These are phyloP conservation scores for Porites lobata DNA, from an alignment of 92 coral and sea anemone genomes.

Conservation along the genomic window DNA sequence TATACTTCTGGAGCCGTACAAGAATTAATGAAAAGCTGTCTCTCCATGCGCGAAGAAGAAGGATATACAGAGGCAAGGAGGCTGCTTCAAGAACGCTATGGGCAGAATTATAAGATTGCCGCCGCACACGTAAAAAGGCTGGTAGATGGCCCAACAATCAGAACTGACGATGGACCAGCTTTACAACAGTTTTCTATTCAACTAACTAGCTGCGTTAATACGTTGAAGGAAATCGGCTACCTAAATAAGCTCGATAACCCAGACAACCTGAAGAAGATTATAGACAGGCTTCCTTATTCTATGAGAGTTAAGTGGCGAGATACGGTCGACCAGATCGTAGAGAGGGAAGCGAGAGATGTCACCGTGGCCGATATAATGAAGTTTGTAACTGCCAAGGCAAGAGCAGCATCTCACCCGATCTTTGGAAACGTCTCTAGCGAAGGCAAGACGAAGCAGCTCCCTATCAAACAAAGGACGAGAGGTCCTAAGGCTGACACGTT, in stretches of 20 bases:
- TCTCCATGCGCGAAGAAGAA: slow-evolving; percentile 52
- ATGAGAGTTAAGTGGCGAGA: slow-evolving; percentile 64
- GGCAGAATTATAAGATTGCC: slow-evolving; percentile 59
- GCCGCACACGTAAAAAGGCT: slow-evolving; percentile 56
- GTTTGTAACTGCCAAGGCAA: no score
- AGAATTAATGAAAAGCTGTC: neutral
- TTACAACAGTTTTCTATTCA: slow-evolving; percentile 63
- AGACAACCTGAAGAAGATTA: slow-evolving; percentile 60
- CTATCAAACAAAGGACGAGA: neutral
- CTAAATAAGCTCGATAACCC: slow-evolving; percentile 59
- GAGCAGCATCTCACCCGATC: no score
- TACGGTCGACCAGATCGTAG: slow-evolving; percentile 57
- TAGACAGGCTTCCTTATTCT: slow-evolving; percentile 53
- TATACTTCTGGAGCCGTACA: no score
- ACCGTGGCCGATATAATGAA: slow-evolving; percentile 39
- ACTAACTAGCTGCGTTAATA: slow-evolving; percentile 58
- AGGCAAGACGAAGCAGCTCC: neutral
- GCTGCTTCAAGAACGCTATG: slow-evolving; percentile 54
- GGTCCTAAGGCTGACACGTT: slow-evolving; percentile 5
- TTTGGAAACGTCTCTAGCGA: neutral
- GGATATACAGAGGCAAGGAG: slow-evolving; percentile 59
- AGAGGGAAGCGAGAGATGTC: slow-evolving; percentile 39
- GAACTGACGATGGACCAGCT: slow-evolving; percentile 46
- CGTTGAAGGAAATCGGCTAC: slow-evolving; percentile 68
- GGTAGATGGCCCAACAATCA: slow-evolving; percentile 47